Conservation (phyloP, 2,888 invertebrate species). For the Anodontia alba region DNA sequence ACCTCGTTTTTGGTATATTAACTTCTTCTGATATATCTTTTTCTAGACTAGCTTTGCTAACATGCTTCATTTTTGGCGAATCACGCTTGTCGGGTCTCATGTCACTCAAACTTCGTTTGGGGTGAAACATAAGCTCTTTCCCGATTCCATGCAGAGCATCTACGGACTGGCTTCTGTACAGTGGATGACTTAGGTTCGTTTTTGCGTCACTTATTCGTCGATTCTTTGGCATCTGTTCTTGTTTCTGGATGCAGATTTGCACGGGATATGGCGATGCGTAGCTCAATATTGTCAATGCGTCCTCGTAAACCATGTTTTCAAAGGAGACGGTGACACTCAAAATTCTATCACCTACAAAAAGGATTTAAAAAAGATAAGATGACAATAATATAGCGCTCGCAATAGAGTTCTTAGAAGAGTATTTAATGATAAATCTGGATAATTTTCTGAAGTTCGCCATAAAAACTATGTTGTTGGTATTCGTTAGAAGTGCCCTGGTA, state of each 20-base stretch:
- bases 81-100: slow-evolving; percentile 57
- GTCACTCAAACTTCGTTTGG: slow-evolving; percentile 74
- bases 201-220: slow-evolving; percentile 75
- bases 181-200: slow-evolving; percentile 90
- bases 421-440: too few relatives aligned
- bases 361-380: slow-evolving; percentile 25
- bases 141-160: slow-evolving; percentile 90
- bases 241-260: slow-evolving; percentile 89
- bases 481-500: too few relatives aligned
- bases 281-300: slow-evolving; percentile 94
- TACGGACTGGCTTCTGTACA: slow-evolving; percentile 92
- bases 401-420: too few relatives aligned
- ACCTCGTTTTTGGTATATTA: neutral
- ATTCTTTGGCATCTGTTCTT: slow-evolving; percentile 80
- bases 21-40: slow-evolving; percentile 49
- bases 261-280: slow-evolving; percentile 93
- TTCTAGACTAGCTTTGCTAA: slow-evolving; percentile 20
- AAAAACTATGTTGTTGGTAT: too few relatives aligned
- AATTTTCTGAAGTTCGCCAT: too few relatives aligned
- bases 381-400: too few relatives aligned
- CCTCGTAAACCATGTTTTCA: slow-evolving; percentile 94
- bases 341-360: slow-evolving; percentile 92
- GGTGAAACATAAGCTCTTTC: slow-evolving; percentile 57
- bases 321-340: slow-evolving; percentile 94
- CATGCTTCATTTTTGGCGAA: slow-evolving; percentile 29